phyloP scores from a whole-genome alignment of 2,797 vertebrate species.

The Hypotaenidia philippensis region DNA sequence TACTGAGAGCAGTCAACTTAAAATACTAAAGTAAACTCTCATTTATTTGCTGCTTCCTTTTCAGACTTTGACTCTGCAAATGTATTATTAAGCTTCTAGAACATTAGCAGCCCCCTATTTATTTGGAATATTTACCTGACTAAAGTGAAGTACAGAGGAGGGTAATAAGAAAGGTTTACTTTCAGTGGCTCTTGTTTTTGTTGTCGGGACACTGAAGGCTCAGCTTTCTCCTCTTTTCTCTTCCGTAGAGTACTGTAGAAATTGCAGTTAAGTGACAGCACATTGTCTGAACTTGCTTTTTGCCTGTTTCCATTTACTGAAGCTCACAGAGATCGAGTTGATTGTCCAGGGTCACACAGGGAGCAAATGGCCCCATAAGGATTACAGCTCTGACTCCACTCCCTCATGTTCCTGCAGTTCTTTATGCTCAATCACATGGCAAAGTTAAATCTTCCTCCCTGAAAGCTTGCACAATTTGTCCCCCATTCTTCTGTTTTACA shows the following conservation, averaged over 20 bases:
- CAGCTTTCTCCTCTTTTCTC: background rate
- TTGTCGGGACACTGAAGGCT: background rate
- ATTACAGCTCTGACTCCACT: background rate
- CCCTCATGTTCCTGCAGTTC: background rate
- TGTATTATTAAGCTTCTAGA: background rate
- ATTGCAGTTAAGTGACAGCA: background rate
- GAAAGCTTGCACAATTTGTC: constrained; percentile 13
- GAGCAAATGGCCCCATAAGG: background rate
- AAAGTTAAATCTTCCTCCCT: background rate
- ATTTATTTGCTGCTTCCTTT: background rate
- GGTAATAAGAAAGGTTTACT: background rate
- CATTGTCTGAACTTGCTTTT: background rate
- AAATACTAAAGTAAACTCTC: background rate
- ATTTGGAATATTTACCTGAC: background rate
- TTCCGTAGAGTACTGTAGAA: background rate
- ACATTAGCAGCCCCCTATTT: background rate
- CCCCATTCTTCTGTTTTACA: background rate
- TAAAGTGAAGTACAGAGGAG: background rate
- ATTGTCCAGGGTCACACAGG: background rate
- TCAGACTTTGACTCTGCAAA: background rate
- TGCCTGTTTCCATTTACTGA: background rate
- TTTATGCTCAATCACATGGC: background rate
- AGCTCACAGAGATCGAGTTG: background rate
- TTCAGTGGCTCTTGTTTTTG: background rate
- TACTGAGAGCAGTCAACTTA: background rate